Percentiles rank a stretch among this genome's conserved stretches.
Evolutionary conservation across 2,113 vertebrate species (phyloP).

Genomic region (human (Homo sapiens)): DNA sequence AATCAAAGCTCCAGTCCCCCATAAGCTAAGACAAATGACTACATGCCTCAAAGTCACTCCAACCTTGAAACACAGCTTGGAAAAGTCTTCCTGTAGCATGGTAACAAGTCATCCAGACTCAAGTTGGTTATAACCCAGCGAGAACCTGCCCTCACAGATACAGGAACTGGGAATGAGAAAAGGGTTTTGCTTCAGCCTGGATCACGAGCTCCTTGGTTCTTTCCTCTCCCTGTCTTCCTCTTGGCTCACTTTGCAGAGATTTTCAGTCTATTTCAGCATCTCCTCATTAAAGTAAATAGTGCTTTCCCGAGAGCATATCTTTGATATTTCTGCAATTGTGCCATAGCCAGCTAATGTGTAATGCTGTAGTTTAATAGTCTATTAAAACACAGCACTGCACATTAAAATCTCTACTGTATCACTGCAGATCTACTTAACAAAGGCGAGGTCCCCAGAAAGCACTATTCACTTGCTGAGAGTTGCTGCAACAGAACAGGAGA

Average conservation of each 20-base stretch:
- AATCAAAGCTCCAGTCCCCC: not conserved
- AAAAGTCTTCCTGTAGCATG: not conserved
- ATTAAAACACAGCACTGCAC: slow-evolving; percentile 77
- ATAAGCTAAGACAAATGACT: slow-evolving; percentile 34
- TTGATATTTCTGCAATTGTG: slow-evolving; percentile 71
- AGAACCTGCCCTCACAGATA: not conserved
- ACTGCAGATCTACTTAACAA: slow-evolving; percentile 72
- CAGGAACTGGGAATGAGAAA: not conserved
- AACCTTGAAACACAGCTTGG: slow-evolving; percentile 50
- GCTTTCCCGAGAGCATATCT: slow-evolving; percentile 72
- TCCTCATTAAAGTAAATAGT: slow-evolving; percentile 70
- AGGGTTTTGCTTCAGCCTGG: not conserved
- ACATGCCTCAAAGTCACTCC: not conserved
- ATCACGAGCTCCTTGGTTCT: not conserved
- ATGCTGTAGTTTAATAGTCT: slow-evolving; percentile 77
- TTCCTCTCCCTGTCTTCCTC: not conserved
- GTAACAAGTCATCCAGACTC: not conserved
- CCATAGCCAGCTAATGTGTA: slow-evolving; percentile 70
- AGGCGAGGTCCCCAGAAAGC: slow-evolving; percentile 63
- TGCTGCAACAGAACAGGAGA: slow-evolving; percentile 38
- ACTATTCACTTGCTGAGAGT: slow-evolving; percentile 45
- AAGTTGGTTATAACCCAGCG: not conserved
- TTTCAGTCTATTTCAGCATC: slow-evolving; percentile 51
- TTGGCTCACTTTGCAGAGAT: not conserved
- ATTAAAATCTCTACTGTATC: slow-evolving; percentile 70